Conservation (phyloP, 2,113 vertebrate genomes). For the Eolophus roseicapilla region DNA sequence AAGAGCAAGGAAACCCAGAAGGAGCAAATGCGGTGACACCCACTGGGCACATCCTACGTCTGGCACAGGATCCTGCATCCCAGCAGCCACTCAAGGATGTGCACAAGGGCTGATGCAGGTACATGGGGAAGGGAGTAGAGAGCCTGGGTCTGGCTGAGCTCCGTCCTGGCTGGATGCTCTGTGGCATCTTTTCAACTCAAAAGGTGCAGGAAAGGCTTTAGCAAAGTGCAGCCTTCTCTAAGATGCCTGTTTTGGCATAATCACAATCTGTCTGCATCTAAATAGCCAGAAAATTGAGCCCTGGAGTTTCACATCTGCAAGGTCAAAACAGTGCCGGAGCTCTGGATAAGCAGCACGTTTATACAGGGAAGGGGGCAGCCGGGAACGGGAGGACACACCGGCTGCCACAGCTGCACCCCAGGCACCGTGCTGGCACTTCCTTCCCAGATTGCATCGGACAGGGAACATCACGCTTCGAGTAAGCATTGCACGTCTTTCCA, state of each 20-base stretch:
- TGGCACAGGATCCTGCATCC: not conserved
- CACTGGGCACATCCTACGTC: not conserved
- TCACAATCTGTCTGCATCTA: not conserved
- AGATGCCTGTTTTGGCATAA: not conserved
- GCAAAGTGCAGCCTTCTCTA: rapidly evolving
- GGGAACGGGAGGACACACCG: rapidly evolving
- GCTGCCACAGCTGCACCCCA: not conserved
- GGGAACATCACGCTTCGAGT: not conserved
- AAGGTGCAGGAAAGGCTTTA: not conserved
- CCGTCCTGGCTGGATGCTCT: not conserved
- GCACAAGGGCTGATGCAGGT: not conserved
- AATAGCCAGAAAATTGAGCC: not conserved
- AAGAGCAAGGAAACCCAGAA: not conserved
- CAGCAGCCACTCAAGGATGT: rapidly evolving
- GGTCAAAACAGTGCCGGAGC: not conserved
- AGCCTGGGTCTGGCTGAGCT: not conserved
- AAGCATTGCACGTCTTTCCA: not conserved
- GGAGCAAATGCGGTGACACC: not conserved
- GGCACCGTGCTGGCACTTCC: not conserved
- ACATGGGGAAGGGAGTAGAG: not conserved
- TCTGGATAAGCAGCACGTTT: rapidly evolving
- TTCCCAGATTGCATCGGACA: not conserved
- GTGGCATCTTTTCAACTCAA: not conserved
- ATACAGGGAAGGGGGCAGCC: not conserved
- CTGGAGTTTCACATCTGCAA: not conserved